Percentiles rank a stretch among this genome's conserved stretches.
Evolutionary conservation across 2,888 invertebrate species (phyloP).

Genomic region (Microplitis manilae): DNA sequence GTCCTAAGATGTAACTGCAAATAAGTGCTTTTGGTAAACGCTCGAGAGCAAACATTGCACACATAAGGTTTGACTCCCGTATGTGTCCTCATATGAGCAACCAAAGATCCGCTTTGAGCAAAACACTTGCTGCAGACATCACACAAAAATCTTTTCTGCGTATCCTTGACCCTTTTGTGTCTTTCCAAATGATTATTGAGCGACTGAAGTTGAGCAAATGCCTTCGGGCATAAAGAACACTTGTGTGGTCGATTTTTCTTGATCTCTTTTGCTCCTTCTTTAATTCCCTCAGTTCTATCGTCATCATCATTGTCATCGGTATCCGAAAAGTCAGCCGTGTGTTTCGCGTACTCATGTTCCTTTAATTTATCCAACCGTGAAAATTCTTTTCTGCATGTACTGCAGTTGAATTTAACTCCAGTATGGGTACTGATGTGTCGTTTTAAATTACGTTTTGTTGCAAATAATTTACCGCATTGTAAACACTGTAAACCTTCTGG

Average conservation of each 20-base stretch:
- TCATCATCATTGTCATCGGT: conserved; percentile 60
- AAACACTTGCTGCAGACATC: conserved; percentile 68
- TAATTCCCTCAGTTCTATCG: conserved; percentile 57
- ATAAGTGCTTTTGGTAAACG: conserved; percentile 68
- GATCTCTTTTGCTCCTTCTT: conserved; percentile 51
- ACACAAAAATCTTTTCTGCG: conserved; percentile 65
- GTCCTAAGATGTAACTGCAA: conserved; percentile 65
- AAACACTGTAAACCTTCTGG: conserved; percentile 63
- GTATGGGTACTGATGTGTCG: conserved; percentile 66
- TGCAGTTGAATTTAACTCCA: conserved; percentile 63
- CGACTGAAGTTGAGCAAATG: conserved; percentile 65
- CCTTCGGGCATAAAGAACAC: conserved; percentile 64
- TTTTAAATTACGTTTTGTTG: conserved; percentile 64
- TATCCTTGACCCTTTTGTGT: conserved; percentile 64
- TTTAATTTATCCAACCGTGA: conserved; percentile 64
- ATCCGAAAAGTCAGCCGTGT: conserved; percentile 61
- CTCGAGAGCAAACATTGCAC: conserved; percentile 65
- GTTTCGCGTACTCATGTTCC: conserved; percentile 66
- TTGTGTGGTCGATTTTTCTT: conserved; percentile 60
- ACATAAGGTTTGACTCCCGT: conserved; percentile 67
- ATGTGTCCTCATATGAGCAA: conserved; percentile 68
- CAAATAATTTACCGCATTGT: conserved; percentile 65
- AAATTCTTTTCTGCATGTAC: conserved; percentile 64
- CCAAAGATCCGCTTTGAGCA: conserved; percentile 66
- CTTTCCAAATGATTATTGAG: conserved; percentile 66